A percentile compares a stretch with the other conserved stretches of the same genome.
Evolutionary conservation across 2,888 invertebrate genomes (phyloP).

Genomic region (Meteorus colon): DNA sequence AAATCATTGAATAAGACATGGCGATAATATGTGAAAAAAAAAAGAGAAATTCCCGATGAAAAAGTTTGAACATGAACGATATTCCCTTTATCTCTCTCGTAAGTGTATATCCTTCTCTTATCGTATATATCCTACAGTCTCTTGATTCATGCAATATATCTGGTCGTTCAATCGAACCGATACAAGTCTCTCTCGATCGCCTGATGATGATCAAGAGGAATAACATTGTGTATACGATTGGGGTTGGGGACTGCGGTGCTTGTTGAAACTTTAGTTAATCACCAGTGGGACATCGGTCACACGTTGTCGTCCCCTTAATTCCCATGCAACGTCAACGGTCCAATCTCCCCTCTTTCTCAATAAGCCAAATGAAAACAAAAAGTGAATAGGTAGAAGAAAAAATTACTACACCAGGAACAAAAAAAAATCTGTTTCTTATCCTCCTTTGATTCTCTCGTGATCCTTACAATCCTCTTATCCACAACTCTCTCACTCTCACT

Average conservation of each 20-base stretch:
- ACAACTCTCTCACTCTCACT: conserved; percentile 12
- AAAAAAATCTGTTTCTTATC: conserved; percentile 32
- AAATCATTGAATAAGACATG: neutral
- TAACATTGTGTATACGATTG: neutral
- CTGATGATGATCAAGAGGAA: conserved; percentile 26
- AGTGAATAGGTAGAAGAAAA: neutral
- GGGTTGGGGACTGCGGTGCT: conserved; percentile 52
- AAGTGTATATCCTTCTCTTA: conserved; percentile 10
- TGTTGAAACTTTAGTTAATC: conserved; percentile 72
- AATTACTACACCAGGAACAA: neutral
- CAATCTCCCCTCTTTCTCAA: neutral
- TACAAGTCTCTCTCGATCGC: conserved; percentile 28
- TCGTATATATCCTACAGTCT: conserved; percentile 20
- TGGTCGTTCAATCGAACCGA: conserved; percentile 29
- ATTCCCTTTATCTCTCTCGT: conserved; percentile 14
- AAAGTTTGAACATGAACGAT: conserved; percentile 16
- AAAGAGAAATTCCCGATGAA: neutral
- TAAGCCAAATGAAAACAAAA: neutral
- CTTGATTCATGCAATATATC: conserved; percentile 35
- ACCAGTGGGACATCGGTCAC: conserved; percentile 70
- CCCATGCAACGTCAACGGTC: conserved; percentile 50
- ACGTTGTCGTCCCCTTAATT: conserved; percentile 69
- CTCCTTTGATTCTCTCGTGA: conserved; percentile 31
- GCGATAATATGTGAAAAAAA: neutral
- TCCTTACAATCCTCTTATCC: conserved; percentile 22